Evolutionary conservation across 2,888 invertebrate genomes (phyloP).

Genomic region (Zaprionus bogoriensis): DNA sequence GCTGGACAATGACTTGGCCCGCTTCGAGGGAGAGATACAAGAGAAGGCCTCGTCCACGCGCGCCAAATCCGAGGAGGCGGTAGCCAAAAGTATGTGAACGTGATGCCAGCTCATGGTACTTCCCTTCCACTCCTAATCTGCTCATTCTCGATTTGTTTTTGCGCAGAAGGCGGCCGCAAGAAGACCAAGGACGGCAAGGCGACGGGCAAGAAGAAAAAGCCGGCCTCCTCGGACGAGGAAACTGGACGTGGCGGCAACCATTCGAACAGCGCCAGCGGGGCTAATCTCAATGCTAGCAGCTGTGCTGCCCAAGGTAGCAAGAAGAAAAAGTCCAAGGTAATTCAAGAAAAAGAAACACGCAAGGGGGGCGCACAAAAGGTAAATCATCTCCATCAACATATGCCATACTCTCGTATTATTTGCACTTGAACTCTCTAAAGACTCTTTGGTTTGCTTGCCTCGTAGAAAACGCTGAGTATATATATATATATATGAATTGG

Average conservation of each 20-base stretch:
- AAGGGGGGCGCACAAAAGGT: constrained; percentile 83
- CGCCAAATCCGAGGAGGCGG: constrained; percentile 86
- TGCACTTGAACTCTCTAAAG: background rate
- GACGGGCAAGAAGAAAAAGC: constrained; percentile 86
- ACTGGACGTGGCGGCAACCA: constrained; percentile 58
- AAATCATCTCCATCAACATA: constrained; percentile 78
- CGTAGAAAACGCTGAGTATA: constrained; percentile 19
- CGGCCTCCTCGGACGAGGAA: constrained; percentile 82
- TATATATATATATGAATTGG: background rate
- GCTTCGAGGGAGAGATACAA: constrained; percentile 98
- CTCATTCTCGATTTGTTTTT: too few relatives aligned
- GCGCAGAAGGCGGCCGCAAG: constrained; percentile 87
- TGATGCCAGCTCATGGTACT: too few relatives aligned
- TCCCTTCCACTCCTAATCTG: too few relatives aligned
- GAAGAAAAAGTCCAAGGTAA: constrained; percentile 84
- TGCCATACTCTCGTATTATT: background rate
- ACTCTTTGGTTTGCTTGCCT: constrained; percentile 35
- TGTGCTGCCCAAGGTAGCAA: constrained; percentile 81
- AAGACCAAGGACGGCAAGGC: constrained; percentile 87
- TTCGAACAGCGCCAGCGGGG: constrained; percentile 42
- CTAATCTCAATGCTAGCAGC: constrained; percentile 58
- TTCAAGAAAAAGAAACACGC: constrained; percentile 84
- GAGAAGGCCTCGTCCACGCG: constrained; percentile 93
- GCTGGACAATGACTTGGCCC: constrained; percentile 96
- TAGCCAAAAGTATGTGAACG: constrained; percentile 85